Conservation (phyloP, 1,140 invertebrate species). For the Cydia amplana region DNA sequence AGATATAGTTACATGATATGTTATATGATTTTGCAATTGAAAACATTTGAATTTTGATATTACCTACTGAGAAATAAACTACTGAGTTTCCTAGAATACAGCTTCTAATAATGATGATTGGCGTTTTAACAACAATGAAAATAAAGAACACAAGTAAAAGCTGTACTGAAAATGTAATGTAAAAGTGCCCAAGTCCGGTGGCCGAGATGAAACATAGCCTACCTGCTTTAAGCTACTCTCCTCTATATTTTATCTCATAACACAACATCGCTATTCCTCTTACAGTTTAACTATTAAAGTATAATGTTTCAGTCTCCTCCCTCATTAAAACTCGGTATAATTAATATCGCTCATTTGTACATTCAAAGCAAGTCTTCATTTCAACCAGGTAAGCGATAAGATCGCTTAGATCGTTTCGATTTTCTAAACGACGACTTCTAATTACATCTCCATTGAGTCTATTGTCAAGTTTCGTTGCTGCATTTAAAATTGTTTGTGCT, state of each 20-base stretch:
- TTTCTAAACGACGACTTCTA: slow-evolving; percentile 65
- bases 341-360: slow-evolving; percentile 7
- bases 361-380: slow-evolving; percentile 15
- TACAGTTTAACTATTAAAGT: background rate
- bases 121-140: no score
- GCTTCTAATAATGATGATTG: no score
- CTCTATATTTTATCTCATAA: no score
- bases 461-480: slow-evolving; percentile 65
- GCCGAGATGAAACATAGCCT: no score
- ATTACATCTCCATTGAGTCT: slow-evolving; percentile 60
- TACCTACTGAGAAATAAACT: background rate
- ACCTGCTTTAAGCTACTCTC: no score
- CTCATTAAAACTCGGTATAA: slow-evolving; percentile 11
- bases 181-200: no score
- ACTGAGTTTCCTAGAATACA: no score
- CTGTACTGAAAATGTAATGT: no score
- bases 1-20: background rate
- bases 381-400: slow-evolving; percentile 42
- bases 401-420: slow-evolving; percentile 50
- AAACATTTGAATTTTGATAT: background rate
- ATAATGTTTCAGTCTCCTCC: background rate
- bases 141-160: no score
- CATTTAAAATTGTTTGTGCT: slow-evolving; percentile 72
- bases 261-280: background rate
- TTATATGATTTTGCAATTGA: background rate